Evolutionary conservation across 2,888 invertebrate genomes (phyloP).

Genomic region (Andrena haemorrhoa): DNA sequence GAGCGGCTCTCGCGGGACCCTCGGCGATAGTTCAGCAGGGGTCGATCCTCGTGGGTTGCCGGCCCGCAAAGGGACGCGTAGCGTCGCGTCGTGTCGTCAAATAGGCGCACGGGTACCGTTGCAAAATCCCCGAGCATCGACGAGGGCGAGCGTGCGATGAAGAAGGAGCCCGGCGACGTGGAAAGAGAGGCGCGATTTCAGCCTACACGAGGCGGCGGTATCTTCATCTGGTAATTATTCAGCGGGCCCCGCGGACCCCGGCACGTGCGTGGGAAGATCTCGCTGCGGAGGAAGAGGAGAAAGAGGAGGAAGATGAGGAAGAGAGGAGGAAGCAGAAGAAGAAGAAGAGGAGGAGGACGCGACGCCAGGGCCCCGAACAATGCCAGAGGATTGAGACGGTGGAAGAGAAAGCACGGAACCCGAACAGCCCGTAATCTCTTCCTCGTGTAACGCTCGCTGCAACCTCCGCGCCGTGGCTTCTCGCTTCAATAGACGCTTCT

Average conservation of each 20-base stretch:
- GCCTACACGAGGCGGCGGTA: conserved; percentile 78
- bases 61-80: conserved; percentile 22
- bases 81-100: conserved; percentile 36
- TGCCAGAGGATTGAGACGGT: conserved; percentile 69
- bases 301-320: conserved; percentile 55
- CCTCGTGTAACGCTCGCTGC: conserved; percentile 47
- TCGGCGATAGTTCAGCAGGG: conserved; percentile 52
- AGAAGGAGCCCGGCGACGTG: conserved; percentile 17
- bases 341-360: conserved; percentile 42
- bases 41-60: conserved; percentile 48
- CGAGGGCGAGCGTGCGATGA: not conserved
- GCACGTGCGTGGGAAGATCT: conserved; percentile 81
- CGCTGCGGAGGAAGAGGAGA: conserved; percentile 66
- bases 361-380: conserved; percentile 63
- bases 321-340: conserved; percentile 66
- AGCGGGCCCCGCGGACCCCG: conserved; percentile 70
- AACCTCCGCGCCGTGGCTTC: conserved; percentile 23
- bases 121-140: conserved; percentile 56
- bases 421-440: conserved; percentile 65
- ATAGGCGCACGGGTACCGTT: conserved; percentile 67
- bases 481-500: conserved; percentile 33
- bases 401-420: conserved; percentile 74
- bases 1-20: conserved; percentile 13
- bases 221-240: conserved; percentile 82
- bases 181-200: conserved; percentile 59